Conservation (phyloP, 2,113 vertebrate species). For the Verasper variegatus region DNA sequence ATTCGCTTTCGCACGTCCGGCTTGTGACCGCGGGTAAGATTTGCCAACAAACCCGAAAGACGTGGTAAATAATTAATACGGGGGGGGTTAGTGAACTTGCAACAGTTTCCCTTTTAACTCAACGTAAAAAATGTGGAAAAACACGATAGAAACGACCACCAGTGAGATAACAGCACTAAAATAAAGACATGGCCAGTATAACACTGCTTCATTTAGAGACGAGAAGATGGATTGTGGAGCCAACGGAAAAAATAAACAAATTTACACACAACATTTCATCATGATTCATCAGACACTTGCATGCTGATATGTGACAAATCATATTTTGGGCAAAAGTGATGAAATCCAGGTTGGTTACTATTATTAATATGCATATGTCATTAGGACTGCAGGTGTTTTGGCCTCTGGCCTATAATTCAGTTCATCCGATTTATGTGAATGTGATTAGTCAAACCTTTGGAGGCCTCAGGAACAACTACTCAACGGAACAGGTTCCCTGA, state of each 20-base stretch:
- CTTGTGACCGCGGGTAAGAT: neutral
- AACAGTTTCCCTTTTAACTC: slow-evolving; percentile 82
- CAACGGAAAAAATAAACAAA: slow-evolving; percentile 57
- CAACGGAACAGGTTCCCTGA: no score
- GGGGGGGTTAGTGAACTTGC: slow-evolving; percentile 68
- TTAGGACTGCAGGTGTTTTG: slow-evolving; percentile 15
- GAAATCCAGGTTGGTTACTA: neutral
- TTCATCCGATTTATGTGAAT: slow-evolving; percentile 22
- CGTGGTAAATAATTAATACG: neutral
- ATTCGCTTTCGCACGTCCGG: slow-evolving; percentile 5
- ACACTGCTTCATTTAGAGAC: slow-evolving; percentile 28
- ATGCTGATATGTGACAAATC: neutral
- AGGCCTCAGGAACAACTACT: neutral
- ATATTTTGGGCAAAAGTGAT: neutral
- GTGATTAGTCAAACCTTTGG: slow-evolving; percentile 42
- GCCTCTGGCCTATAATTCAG: slow-evolving; percentile 26
- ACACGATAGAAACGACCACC: slow-evolving; percentile 29
- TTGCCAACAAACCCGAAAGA: neutral
- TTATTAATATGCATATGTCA: slow-evolving; percentile 22
- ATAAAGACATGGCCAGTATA: slow-evolving; percentile 31
- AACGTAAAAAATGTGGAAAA: slow-evolving; percentile 68
- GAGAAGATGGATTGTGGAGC: slow-evolving; percentile 44
- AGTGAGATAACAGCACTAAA: slow-evolving; percentile 37
- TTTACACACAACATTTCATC: neutral
- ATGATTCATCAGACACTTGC: neutral